Evolutionary conservation across 2,888 invertebrate genomes (phyloP), one percentile per base, ranked within the genome.

Genomic region (Oscheius sp.): DNA sequence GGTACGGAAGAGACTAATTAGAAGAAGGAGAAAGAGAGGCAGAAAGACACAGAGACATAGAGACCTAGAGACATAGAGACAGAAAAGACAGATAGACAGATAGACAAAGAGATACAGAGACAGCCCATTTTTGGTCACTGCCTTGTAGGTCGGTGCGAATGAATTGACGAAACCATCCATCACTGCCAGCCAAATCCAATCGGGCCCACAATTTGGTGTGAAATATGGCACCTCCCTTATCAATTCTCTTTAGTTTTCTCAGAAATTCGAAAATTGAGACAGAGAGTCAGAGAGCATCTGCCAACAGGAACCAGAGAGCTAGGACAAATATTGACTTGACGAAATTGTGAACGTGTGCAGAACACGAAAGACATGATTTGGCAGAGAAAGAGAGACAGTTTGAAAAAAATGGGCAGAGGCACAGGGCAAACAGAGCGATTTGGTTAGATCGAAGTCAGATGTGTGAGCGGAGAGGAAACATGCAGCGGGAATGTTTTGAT

Each of bases 351-450:
- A 42, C 42, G 42, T 42, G 42, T 42, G 42, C 42, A 13, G 60
- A 60, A 60, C n/a, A 60, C 10, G 58, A 42, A 42, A 42, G 47
- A 57, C 21, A 21, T 33, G 50, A 48, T 37, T 35, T 2, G 62
- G 50, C 47, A 51, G 57, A 29, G 74, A n/a, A 42, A 60, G 71
- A 59, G 59, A 9, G 48, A 59, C 55, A 57, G 55, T 21, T 37
- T 13, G 35, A 51, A 10, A 48, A 47, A 50, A 29, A 37, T 48
- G 33, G 66, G 32, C 59, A 50, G 63, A 50, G 2, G 21, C 21
- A 21, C 11, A 65, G 29, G 37, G n/a, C 32, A 42, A 21, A 29
- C 37, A 57, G 35, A 10, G 55, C 7, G 29, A 92, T 93, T 82
- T 51, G 7, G 33, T 65, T 37, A 32, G 71, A 70, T 63, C n/a